Base-by-base conservation (phyloP, 2,888 invertebrate genomes). In the Drosophila sordidapex region DNA sequence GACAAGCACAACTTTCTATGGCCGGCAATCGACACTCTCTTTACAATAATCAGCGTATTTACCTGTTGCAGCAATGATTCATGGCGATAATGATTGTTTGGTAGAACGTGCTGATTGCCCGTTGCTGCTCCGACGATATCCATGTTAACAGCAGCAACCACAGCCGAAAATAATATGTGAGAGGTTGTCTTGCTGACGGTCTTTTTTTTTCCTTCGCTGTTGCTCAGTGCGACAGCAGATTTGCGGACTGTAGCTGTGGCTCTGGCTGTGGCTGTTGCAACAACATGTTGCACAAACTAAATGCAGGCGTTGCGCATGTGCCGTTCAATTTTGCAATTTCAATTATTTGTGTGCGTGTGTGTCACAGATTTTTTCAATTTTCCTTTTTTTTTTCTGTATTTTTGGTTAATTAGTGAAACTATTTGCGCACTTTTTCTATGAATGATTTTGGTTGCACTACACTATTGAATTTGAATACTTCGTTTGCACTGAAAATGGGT, bases 21-120 rank as follows among this genome's bases (percentile, higher is more conserved):
- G 18, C 4, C 21, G 27, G 15, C 61, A 62, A 75, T 75, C 66
- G 66, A 69, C 74, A 69, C 69, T 77, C 74, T 73, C 60, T 69
- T 58, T 51, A 25, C 29, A 40, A 33, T 75, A 64, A 67, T 70
- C 68, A 80, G 64, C 57, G 54, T 66, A 74, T 79, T 92, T 92
- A 92, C 92, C 93, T 92, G 92, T 82, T 89, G 89, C 78, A 87
- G 66, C 68, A 89, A 64, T 72, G 91, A 89, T 82, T 93, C 93
- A 90, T 91, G 92, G 61, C 93, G 93, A 91, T 92, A 93, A 85
- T 93, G 93, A 91, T 93, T 93, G 86, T 93, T 93, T 71, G 93
- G 93, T 86, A 93, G 90, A 79, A 91, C 91, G 83, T 91, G 90
- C 83, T 92, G 91, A 90, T 92, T 93, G 84, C 89, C 88, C 63